These are phyloP conservation scores for Pseudococcus jackbeardsleyi DNA, from an alignment of 2,888 invertebrate species.

Conservation along the genomic window DNA sequence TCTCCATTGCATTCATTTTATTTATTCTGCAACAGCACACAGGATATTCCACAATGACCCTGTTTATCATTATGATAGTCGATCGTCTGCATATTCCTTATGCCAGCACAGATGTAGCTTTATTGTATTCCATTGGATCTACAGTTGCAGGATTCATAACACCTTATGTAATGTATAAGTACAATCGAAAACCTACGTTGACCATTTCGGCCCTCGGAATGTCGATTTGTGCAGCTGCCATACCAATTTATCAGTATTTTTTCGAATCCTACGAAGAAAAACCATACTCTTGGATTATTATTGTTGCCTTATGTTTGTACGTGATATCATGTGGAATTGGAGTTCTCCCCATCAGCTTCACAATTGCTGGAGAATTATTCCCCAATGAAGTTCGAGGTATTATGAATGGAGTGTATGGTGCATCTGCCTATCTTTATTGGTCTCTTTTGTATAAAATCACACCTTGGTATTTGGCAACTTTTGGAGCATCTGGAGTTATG, in stretches of 20 bases:
- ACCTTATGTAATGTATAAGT: neutral
- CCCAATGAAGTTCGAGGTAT: slow-evolving; percentile 55
- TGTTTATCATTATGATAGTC: slow-evolving; percentile 1
- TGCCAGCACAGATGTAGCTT: neutral
- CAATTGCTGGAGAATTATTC: slow-evolving; percentile 22
- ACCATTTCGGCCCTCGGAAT: neutral
- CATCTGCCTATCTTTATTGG: neutral
- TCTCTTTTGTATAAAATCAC: neutral
- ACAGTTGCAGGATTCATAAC: neutral
- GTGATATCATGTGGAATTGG: neutral
- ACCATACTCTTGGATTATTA: neutral
- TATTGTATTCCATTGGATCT: neutral
- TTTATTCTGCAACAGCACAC: slow-evolving; percentile 8
- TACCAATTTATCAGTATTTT: neutral
- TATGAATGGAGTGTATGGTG: slow-evolving; percentile 48
- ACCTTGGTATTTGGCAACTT: neutral
- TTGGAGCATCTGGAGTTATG: neutral
- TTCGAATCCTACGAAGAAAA: neutral
- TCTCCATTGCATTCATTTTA: neutral
- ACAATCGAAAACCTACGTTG: neutral
- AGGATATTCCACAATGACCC: neutral
- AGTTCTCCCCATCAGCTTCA: slow-evolving; percentile 17
- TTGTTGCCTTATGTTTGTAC: neutral
- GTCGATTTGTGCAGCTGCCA: neutral
- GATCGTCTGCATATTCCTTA: slow-evolving; percentile 11